A percentile compares a stretch with the other conserved stretches of the same genome.
Evolutionary conservation across 2,113 vertebrate species (phyloP).

Genomic region (Mormyrus lacerda): DNA sequence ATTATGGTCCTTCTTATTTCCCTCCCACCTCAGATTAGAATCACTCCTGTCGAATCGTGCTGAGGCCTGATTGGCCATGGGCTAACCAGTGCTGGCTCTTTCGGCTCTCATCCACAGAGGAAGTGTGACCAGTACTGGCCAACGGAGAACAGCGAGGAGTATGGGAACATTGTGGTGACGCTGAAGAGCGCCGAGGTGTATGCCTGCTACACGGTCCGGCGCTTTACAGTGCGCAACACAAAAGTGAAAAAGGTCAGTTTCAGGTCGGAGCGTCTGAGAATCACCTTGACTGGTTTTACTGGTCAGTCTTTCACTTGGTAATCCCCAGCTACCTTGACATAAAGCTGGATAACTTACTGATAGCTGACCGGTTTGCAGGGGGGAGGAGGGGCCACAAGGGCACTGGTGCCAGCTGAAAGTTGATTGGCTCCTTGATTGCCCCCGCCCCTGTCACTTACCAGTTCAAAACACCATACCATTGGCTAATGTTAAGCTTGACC

Average conservation of each 20-base stretch:
- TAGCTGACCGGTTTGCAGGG: not conserved
- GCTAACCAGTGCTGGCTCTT: not conserved
- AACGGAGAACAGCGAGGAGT: conserved; percentile 83
- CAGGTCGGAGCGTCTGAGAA: not conserved
- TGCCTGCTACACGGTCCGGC: conserved; percentile 81
- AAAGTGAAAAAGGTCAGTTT: conserved; percentile 80
- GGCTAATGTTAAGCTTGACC: not conserved
- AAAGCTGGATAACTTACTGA: not conserved
- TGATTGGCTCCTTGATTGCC: not conserved
- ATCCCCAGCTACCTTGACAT: not conserved
- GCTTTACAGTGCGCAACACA: conserved; percentile 76
- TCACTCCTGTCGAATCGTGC: not conserved
- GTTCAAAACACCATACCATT: not conserved
- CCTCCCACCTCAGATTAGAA: not conserved
- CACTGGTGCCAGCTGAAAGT: not conserved
- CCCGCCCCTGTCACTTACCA: not conserved
- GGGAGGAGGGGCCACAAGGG: not conserved
- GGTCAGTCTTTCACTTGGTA: not conserved
- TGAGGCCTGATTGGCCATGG: not conserved
- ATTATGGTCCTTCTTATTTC: not conserved
- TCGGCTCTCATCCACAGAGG: conserved; percentile 56
- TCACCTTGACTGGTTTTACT: not conserved
- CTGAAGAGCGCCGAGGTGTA: conserved; percentile 82
- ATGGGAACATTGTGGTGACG: conserved; percentile 80
- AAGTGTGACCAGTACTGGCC: conserved; percentile 97